These are phyloP conservation scores for Acrobasis suavella DNA, from an alignment of 2,888 invertebrate genomes.

Conservation along the genomic window DNA sequence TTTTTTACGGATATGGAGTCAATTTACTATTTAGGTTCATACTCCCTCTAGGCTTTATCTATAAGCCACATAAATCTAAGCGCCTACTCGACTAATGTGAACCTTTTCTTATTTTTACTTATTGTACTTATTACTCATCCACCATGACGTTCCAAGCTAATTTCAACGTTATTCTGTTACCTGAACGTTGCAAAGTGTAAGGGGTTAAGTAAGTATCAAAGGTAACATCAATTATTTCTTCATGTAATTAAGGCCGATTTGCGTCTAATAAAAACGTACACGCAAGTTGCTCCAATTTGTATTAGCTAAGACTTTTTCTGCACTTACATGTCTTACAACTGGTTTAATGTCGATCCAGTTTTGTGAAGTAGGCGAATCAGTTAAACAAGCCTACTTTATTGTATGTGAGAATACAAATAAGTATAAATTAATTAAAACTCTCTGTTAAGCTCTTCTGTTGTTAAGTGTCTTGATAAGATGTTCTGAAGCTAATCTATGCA, in stretches of 20 bases:
- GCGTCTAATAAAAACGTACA: conserved; percentile 11
- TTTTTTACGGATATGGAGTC: no score
- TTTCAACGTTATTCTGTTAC: no score
- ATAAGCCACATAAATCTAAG: no score
- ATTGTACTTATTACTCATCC: not conserved
- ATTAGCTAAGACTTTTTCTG: conserved; percentile 16
- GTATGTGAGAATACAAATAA: no score
- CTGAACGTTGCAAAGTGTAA: not conserved
- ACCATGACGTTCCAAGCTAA: not conserved
- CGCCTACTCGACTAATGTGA: not conserved
- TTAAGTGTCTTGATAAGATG: no score
- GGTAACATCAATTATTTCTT: conserved; percentile 20
- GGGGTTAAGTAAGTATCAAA: conserved; percentile 1
- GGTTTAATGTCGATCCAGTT: conserved; percentile 4
- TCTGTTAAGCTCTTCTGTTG: no score
- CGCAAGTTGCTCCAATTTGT: conserved; percentile 14
- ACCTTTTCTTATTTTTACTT: not conserved
- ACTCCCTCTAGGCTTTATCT: no score
- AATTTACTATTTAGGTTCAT: no score
- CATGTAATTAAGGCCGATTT: conserved; percentile 10
- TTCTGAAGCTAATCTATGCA: no score
- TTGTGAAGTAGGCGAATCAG: conserved; percentile 2
- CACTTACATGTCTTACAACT: not conserved
- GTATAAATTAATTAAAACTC: no score
- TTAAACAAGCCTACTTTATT: not conserved